Base-by-base conservation (phyloP, 2,888 invertebrate genomes). In the Heliothis peltigera region DNA sequence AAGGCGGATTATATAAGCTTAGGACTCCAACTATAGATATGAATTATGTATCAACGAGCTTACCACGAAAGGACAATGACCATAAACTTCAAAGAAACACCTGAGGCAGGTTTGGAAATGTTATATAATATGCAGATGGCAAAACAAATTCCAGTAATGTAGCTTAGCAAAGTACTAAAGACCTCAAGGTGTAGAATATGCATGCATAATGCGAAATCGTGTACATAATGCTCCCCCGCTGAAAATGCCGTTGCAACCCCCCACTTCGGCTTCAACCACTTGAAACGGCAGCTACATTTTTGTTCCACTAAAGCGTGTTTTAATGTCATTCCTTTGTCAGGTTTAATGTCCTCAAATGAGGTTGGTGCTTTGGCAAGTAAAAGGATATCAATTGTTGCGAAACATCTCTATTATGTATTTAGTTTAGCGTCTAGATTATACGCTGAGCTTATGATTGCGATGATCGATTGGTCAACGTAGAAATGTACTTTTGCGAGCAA, bases 281-380 rank as follows among this genome's bases (percentile, higher is more conserved):
- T 58, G 75, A 77, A 64, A 70, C 59, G 75, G 73, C 10, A 18
- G 46, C 64, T 44, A 69, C 56, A 68, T 71, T 67, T 54, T 68
- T 67, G 48, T 74, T 51, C 12, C 28, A 4, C 19, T 21, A 49
- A 61, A 53, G 18, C 42, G 47, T 48, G 32, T 62, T 64, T 71
- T 61, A 68, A 66, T 69, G 55, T 55, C 54, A 22, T 59, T 58
- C n/a, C 12, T 64, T 60, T 66, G 51, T 39, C 25, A 44, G 52
- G 70, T 32, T 63, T 53, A 76, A 74, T 57, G 71, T 22, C 51
- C 63, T 43, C 51, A 18, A 48, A 54, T 59, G 56, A 65, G 65
- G 61, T 18, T 32, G 43, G 10, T n/a, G n/a, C 39, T 44, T 64
- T 52, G 48, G 18, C 12, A 25, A 32, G 32, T 35, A 57, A 47